Evolutionary conservation across 2,797 vertebrate genomes (phyloP), one percentile per base, ranked within the genome.

Genomic region (Danio kyathit): DNA sequence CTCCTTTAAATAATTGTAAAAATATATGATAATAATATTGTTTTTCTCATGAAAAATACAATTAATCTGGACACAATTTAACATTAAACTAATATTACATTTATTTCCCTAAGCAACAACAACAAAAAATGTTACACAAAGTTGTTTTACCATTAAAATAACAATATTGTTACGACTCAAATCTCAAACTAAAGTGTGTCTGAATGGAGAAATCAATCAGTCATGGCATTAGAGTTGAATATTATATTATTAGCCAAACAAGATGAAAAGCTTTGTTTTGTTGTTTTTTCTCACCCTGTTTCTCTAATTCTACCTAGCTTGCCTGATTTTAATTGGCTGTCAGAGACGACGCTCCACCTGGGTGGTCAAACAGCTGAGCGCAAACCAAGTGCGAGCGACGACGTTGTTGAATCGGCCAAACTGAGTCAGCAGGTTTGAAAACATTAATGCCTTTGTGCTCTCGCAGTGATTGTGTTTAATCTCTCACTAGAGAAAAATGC

Each of bases 311-410:
- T 76, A 46, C 8, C 64, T 74, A 9, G 57, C 43, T 63, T 61
- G 12, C 54, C 56, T 70, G 4, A 29, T 63, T 61, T 71, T 51
- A 79, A 79, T 71, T 79, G 38, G 12, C 43, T 66, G 65, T 56
- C 21, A 41, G 51, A 13, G 54, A 44, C 41, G 57, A 82, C 19
- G 5, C 29, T 63, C 89, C 90, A 85, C 87, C 90, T 93, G 93
- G 91, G 90, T 91, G 89, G 91, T 89, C 90, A 87, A 90, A 91
- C 93, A 93, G 92, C 92, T 93, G 93, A 91, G 85, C 83, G 82
- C 87, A 87, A 87, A 86, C 89, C 86, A 83, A 61, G 78, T 79
- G 88, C 64, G 80, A 80, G 74, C 64, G 56, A 79, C 83, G 70
- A 44, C 38, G 10, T 14, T 63, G 69, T 74, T 74, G 29, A 12